Evolutionary conservation across 2,888 invertebrate species (phyloP).

Genomic region (Tyria jacobaeae): DNA sequence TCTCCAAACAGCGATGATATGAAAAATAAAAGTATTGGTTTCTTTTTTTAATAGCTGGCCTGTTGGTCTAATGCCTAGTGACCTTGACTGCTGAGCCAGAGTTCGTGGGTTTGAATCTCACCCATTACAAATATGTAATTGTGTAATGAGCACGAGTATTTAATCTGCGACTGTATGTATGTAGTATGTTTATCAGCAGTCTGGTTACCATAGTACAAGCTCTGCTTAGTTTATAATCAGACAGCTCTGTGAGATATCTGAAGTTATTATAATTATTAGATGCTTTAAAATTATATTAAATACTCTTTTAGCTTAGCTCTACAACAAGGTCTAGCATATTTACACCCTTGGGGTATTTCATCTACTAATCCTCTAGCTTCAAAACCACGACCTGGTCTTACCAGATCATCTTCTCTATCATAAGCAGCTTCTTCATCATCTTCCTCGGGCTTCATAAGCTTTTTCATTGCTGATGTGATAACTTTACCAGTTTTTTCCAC

Average conservation of each 20-base stretch:
- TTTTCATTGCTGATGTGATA: slow-evolving; percentile 84
- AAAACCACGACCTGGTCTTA: slow-evolving; percentile 72
- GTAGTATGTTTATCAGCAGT: too few relatives aligned
- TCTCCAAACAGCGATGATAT: background rate
- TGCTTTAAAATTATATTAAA: background rate
- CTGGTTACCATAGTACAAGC: too few relatives aligned
- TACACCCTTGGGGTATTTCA: background rate
- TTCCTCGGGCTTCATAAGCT: slow-evolving; percentile 78
- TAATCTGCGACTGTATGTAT: too few relatives aligned
- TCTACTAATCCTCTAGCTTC: slow-evolving; percentile 6
- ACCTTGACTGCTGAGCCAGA: too few relatives aligned
- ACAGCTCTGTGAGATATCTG: too few relatives aligned
- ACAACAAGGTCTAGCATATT: background rate
- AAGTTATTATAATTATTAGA: too few relatives aligned
- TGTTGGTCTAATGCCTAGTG: too few relatives aligned
- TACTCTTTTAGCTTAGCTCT: background rate
- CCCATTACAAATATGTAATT: too few relatives aligned
- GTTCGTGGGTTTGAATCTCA: too few relatives aligned
- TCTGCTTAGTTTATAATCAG: too few relatives aligned
- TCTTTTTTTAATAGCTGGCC: too few relatives aligned
- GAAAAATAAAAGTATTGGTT: background rate
- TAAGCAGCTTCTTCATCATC: slow-evolving; percentile 88
- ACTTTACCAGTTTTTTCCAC: slow-evolving; percentile 86
- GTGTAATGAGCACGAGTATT: too few relatives aligned
- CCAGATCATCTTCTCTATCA: slow-evolving; percentile 90